Conservation (phyloP, 2,113 vertebrate species). For the Elephas maximus region DNA sequence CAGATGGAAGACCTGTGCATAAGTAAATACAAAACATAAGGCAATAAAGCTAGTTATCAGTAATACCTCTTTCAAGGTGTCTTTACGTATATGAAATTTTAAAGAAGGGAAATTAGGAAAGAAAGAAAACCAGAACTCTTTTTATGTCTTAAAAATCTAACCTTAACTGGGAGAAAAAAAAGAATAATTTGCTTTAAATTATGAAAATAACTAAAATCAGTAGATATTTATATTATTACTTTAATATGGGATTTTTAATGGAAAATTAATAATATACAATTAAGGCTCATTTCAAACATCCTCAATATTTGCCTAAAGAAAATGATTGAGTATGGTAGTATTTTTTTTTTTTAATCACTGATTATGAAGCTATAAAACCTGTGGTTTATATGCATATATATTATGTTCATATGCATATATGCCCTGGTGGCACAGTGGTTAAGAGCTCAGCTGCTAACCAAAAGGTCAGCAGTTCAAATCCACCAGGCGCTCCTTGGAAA, state of each 20-base stretch:
- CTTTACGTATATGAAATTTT: slow-evolving; percentile 42
- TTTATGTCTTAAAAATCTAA: slow-evolving; percentile 57
- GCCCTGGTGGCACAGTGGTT: too few species aligned
- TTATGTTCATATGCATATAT: neutral
- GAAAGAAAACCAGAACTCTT: neutral
- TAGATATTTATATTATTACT: slow-evolving; percentile 45
- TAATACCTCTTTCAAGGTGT: neutral
- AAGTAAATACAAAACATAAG: slow-evolving; percentile 72
- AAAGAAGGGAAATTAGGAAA: neutral
- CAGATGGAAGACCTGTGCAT: slow-evolving; percentile 87
- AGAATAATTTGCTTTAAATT: slow-evolving; percentile 58
- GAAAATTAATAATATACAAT: slow-evolving; percentile 34
- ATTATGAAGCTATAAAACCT: slow-evolving; percentile 27
- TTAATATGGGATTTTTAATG: slow-evolving; percentile 15
- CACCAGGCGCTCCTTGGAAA: too few species aligned
- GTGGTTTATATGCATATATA: neutral
- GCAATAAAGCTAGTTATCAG: neutral
- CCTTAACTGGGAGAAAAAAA: neutral
- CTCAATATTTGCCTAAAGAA: slow-evolving; percentile 15
- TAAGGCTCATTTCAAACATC: neutral
- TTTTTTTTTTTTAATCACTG: neutral
- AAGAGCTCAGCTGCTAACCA: too few species aligned
- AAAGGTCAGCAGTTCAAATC: too few species aligned
- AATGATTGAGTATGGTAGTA: slow-evolving; percentile 55
- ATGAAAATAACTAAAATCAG: slow-evolving; percentile 50